Evolutionary conservation across 1,140 invertebrate species (phyloP), one percentile per base, ranked within the genome.

Genomic region (Temnothorax curvispinosus): DNA sequence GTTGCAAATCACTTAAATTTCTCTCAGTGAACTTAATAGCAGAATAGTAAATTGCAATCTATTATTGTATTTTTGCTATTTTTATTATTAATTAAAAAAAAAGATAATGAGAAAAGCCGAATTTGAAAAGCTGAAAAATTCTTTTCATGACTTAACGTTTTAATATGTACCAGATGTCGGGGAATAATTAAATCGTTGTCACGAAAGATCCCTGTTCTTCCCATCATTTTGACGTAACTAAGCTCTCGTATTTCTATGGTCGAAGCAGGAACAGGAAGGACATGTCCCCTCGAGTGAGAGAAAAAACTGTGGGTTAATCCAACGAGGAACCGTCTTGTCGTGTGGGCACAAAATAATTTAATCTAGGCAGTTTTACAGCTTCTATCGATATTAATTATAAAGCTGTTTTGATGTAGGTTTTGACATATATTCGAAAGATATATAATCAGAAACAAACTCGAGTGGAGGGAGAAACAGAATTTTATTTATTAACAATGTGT

Each of bases 221-320:
- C 50, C 65, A 52, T 69, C 67, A 54, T 80, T 78, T 77, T 32
- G 8, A 5, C 27, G 77, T 84, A 62, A 80, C 50, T 21, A 9
- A 47, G 52, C 9, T 89, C 88, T 84, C 89, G 65, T 77, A 67
- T 90, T 89, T 78, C 77, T 54, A 67, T 50, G 64, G 75, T 89
- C 64, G 84, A 87, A 84, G 62, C 41, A 82, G 64, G 65, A 90
- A 67, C 77, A 84, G 89, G 85, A 90, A 89, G 84, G 64, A 81
- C 75, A 62, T 76, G 58, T 86, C 62, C 88, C 69, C 41, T 60
- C 27, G 21, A 41, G 52, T 3, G 52, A 27, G 15, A 0, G 64
- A 50, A 89, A 89, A 86, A 75, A 9, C 11, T 50, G 41, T 18
- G 32, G 52, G 27, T 52, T 52, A 44, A 54, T 69, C n/a, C 47